Conservation (phyloP, 2,888 invertebrate species). For the Dryobotodes eremita region DNA sequence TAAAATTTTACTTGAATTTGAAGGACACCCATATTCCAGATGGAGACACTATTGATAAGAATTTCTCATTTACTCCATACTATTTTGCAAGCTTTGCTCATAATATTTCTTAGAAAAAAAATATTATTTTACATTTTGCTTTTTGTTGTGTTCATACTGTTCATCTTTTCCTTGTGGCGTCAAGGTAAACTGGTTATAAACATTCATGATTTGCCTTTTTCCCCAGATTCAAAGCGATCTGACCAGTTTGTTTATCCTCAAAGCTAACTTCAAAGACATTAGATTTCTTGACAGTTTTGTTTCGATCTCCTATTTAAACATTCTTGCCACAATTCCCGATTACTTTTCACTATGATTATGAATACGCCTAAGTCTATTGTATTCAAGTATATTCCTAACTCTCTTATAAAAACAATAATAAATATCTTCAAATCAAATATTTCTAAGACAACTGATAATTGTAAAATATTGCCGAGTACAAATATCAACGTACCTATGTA, state of each 20-base stretch:
- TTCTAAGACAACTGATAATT: slow-evolving; percentile 19
- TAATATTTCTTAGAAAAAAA: too few species aligned
- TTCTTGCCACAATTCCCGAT: slow-evolving; percentile 7
- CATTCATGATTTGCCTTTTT: background rate
- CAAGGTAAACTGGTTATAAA: background rate
- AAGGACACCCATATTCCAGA: too few species aligned
- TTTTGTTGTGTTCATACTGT: too few species aligned
- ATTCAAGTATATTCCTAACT: slow-evolving; percentile 21
- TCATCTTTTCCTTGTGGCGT: background rate
- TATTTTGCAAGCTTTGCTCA: background rate
- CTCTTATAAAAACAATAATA: slow-evolving; percentile 14
- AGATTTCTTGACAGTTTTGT: background rate
- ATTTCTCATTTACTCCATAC: too few species aligned
- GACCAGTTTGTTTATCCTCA: slow-evolving; percentile 9
- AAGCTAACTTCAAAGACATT: background rate
- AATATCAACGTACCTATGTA: slow-evolving; percentile 25
- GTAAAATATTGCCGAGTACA: slow-evolving; percentile 19
- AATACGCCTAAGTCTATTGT: slow-evolving; percentile 4
- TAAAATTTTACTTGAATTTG: too few species aligned
- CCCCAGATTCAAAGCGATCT: background rate
- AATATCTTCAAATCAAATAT: slow-evolving; percentile 17
- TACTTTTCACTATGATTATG: background rate
- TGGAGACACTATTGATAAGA: too few species aligned
- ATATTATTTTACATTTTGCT: too few species aligned
- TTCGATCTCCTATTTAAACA: background rate